These are phyloP conservation scores for Oreochromis spilurus DNA, from an alignment of 2,113 vertebrate species.

Conservation along the genomic window DNA sequence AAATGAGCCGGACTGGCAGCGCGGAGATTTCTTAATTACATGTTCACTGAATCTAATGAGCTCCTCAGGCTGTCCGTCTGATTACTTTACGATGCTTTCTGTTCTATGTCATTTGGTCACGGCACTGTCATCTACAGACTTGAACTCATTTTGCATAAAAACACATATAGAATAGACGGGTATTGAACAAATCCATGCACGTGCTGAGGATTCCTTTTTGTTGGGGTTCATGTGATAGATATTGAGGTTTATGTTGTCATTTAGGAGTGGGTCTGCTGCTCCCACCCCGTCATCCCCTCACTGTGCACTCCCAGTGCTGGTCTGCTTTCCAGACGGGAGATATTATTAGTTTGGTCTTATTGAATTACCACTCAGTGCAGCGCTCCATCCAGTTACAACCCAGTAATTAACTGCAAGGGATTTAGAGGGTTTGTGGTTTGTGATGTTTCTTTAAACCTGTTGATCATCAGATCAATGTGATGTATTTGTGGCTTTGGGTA, in stretches of 20 bases:
- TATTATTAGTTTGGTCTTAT: slow-evolving; percentile 70
- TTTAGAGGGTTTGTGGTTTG: slow-evolving; percentile 44
- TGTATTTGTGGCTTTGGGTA: neutral
- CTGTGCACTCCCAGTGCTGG: neutral
- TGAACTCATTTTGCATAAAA: neutral
- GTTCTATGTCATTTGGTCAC: slow-evolving; percentile 25
- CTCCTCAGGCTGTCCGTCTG: slow-evolving; percentile 40
- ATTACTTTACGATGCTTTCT: slow-evolving; percentile 41
- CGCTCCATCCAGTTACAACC: slow-evolving; percentile 34
- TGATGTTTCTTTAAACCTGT: slow-evolving; percentile 41
- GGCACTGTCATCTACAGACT: neutral
- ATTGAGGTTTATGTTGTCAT: neutral
- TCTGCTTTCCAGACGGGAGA: slow-evolving; percentile 45
- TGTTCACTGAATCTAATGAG: slow-evolving; percentile 47
- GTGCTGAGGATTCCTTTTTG: neutral
- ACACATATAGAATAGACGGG: neutral
- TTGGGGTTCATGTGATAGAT: slow-evolving; percentile 23
- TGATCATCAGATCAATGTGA: slow-evolving; percentile 7
- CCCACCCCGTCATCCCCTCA: neutral
- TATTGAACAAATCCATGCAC: slow-evolving; percentile 11
- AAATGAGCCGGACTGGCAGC: too few species aligned
- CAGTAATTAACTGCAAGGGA: slow-evolving; percentile 62
- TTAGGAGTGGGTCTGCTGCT: slow-evolving; percentile 4
- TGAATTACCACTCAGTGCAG: slow-evolving; percentile 62
- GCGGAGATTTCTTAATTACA: slow-evolving; percentile 55